These are phyloP conservation scores for Helicorthomorpha holstii DNA, from an alignment of 1,140 invertebrate genomes.

Conservation along the genomic window DNA sequence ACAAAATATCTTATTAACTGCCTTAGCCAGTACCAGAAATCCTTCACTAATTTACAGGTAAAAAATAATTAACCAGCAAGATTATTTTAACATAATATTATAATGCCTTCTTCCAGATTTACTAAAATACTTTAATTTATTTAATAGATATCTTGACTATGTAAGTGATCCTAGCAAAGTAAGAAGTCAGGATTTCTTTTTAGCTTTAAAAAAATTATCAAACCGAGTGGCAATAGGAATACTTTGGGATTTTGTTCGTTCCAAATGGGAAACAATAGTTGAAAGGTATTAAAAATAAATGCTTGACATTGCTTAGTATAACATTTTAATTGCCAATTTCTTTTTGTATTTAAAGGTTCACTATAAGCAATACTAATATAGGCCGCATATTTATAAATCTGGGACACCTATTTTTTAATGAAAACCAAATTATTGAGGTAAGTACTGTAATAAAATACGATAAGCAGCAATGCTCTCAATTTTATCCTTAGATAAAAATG, in stretches of 20 bases:
- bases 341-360: too few species aligned
- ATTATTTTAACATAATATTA: too few species aligned
- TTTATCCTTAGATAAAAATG: too few species aligned
- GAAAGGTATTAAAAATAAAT: too few species aligned
- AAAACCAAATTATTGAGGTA: too few species aligned
- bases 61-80: background rate
- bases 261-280: background rate
- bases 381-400: too few species aligned
- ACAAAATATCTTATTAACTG: background rate
- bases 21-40: background rate
- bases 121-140: background rate
- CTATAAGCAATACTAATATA: too few species aligned
- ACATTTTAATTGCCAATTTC: too few species aligned
- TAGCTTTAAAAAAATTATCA: background rate
- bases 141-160: background rate
- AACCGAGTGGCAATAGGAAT: background rate
- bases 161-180: background rate
- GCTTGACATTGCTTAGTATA: too few species aligned
- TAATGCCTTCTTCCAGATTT: background rate
- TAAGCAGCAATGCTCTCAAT: too few species aligned
- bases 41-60: background rate
- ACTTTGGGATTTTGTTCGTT: background rate
- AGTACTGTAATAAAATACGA: too few species aligned
- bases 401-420: too few species aligned
- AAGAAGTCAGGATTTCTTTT: background rate